phyloP scores from a whole-genome alignment of 2,113 vertebrate species.

The Albula goreensis region DNA sequence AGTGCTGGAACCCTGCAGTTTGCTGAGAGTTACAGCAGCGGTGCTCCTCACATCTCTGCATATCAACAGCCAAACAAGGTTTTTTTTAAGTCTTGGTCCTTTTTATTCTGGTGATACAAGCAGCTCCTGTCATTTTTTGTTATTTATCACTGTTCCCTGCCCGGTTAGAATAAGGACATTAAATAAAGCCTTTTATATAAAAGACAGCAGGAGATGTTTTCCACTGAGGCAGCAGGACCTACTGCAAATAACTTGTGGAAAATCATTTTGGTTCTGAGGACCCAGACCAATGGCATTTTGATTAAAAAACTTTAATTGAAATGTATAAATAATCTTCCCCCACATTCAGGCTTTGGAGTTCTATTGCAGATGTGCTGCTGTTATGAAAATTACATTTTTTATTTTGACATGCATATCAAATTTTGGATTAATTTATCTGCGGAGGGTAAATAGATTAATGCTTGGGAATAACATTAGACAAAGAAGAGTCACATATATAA shows the following conservation, averaged over 20 bases:
- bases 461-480: neutral
- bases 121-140: neutral
- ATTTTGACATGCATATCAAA: neutral
- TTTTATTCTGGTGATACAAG: neutral
- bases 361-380: neutral
- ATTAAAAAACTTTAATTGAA: neutral
- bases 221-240: neutral
- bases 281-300: neutral
- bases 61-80: neutral
- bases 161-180: neutral
- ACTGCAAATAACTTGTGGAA: neutral
- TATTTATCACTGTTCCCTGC: neutral
- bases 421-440: neutral
- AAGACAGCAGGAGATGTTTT: neutral
- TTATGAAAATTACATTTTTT: neutral
- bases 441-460: neutral
- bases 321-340: neutral
- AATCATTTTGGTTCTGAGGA: neutral
- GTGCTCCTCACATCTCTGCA: neutral
- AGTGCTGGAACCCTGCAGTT: neutral
- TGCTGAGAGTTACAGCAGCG: constrained; percentile 8
- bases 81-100: no score
- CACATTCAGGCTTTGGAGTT: neutral
- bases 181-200: neutral
- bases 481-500: neutral